Base-by-base conservation (phyloP, 30 jellyfish, hydroid and myxozoan species). In the Hydra vulgaris region DNA sequence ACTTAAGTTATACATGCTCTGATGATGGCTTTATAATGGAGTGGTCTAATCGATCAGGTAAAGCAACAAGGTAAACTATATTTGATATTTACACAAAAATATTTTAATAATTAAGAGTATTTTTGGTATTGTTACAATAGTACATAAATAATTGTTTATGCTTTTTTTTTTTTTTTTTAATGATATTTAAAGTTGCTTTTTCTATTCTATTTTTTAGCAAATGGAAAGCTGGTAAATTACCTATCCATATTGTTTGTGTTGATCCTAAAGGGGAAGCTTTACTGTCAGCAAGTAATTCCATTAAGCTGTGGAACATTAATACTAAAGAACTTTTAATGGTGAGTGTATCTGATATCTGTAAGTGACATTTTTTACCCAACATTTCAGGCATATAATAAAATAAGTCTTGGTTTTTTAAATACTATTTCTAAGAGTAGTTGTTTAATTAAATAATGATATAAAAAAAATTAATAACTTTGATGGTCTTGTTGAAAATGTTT, bases 271-370 rank as follows among this genome's bases (percentile, higher is more conserved):
- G 95, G 7, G 81, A 66, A 69, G 53, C 89, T 26, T 71, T 88
- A 27, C 66, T 88, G 72, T 82, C 96, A 17, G 96, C 96, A n/a
- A 95, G 96, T 17, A 77, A 89, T 21, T 54, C 88, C 73, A 88
- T 88, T 17, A 88, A 88, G 68, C 81, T 88, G 20, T 88, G 96
- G 96, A 75, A 76, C 76, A 17, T 84, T 0, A 89, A 83, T 23
- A 72, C 96, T 16, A 88, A 88, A 52, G 83, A 83, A 21, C 86
- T 88, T 25, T 84, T 88, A 68, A 94, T 83, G 88, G 96, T 88
- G 56, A 21, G 21, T 16, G 17, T 71, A 21, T 0, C 18, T 22
- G 53, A 18, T n/a, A n/a, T n/a, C n/a, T n/a, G n/a, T n/a, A n/a
- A n/a, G n/a, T n/a, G n/a, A n/a, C n/a, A n/a, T n/a, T n/a, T 70